Conservation (phyloP, 2,797 vertebrate species). For the Channa striata region DNA sequence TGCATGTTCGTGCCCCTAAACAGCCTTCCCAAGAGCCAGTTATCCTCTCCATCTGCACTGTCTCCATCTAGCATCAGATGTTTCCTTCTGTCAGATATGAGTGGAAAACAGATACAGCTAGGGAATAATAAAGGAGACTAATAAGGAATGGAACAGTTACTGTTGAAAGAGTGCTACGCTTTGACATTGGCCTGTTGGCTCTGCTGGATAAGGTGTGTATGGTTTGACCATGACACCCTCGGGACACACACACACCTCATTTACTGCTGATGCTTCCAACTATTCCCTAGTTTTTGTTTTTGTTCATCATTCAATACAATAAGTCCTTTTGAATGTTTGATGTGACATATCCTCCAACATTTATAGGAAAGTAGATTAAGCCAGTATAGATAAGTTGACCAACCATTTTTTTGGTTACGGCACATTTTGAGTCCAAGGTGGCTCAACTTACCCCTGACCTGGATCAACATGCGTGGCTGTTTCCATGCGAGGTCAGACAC, state of each 20-base stretch:
- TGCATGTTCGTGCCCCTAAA: conserved; percentile 4
- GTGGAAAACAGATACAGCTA: conserved; percentile 24
- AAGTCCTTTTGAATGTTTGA: too few relatives aligned
- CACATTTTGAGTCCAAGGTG: too few relatives aligned
- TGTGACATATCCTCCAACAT: too few relatives aligned
- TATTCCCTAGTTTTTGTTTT: not conserved
- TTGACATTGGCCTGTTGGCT: not conserved
- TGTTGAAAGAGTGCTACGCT: conserved; percentile 9
- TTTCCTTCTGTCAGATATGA: conserved; percentile 34
- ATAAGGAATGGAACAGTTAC: conserved; percentile 22
- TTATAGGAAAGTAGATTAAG: too few relatives aligned
- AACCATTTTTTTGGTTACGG: too few relatives aligned
- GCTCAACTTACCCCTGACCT: too few relatives aligned
- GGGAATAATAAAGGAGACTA: conserved; percentile 17
- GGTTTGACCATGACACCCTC: not conserved
- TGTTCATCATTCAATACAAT: not conserved
- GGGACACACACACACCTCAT: not conserved
- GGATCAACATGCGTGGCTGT: too few relatives aligned
- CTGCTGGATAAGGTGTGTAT: conserved; percentile 6
- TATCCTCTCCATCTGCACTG: not conserved
- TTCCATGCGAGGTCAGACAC: too few relatives aligned
- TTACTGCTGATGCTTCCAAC: not conserved
- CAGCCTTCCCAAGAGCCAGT: conserved; percentile 1
- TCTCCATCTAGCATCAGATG: conserved; percentile 25
- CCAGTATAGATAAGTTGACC: too few relatives aligned